Evolutionary conservation across 2,797 vertebrate genomes (phyloP).

Genomic region (Carcharodon carcharias): DNA sequence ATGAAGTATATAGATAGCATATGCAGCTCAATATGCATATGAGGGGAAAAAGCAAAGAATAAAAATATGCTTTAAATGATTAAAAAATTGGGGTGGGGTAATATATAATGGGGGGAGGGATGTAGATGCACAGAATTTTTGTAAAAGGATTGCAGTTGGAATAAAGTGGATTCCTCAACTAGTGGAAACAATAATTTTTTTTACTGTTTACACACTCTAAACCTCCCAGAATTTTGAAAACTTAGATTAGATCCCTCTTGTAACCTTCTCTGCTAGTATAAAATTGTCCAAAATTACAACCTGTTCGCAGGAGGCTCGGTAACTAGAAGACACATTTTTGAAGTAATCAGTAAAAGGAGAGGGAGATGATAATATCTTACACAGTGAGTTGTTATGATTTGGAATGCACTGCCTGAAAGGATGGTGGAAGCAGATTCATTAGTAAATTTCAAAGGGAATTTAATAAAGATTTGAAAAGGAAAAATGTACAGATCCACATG

Average conservation of each 20-base stretch:
- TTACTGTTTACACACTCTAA: background rate
- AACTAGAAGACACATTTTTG: background rate
- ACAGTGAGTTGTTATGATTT: too few species aligned
- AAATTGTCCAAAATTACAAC: background rate
- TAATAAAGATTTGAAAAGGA: background rate
- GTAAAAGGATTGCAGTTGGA: too few species aligned
- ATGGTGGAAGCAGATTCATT: background rate
- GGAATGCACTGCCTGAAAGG: background rate
- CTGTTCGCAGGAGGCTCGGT: background rate
- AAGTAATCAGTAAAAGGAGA: background rate
- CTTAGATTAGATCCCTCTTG: background rate
- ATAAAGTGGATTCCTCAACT: background rate
- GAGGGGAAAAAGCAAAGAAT: background rate
- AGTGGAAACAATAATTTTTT: background rate
- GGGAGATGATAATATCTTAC: background rate
- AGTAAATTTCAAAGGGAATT: background rate
- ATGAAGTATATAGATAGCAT: background rate
- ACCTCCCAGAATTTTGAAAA: background rate
- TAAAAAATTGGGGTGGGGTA: background rate
- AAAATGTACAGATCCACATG: too few species aligned
- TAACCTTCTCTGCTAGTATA: background rate
- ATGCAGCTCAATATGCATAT: background rate
- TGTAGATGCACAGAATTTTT: background rate
- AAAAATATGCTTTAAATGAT: background rate
- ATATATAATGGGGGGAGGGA: background rate